Percentiles rank a stretch among this genome's conserved stretches.
Conservation (phyloP, 2,888 invertebrate genomes). For the Noctua fimbriata region DNA sequence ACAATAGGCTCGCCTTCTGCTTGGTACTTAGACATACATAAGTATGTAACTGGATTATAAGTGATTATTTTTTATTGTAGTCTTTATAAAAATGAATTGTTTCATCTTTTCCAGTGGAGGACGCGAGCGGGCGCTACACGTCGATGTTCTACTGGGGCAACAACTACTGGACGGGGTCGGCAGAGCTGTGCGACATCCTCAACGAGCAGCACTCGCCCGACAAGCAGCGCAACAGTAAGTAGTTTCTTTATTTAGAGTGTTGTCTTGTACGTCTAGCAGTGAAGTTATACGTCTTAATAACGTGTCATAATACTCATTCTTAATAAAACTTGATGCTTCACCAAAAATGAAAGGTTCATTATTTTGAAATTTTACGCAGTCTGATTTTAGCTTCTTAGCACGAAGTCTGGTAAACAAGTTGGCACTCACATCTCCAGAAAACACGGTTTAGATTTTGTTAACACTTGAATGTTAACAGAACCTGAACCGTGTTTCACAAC, state of each 20-base stretch:
- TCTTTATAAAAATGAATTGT: neutral
- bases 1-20: neutral
- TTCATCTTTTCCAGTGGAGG: slow-evolving; percentile 82
- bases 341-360: neutral
- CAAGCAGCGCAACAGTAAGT: slow-evolving; percentile 78
- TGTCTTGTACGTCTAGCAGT: neutral
- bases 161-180: slow-evolving; percentile 95
- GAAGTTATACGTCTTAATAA: neutral
- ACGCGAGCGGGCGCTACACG: slow-evolving; percentile 94
- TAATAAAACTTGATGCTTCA: neutral
- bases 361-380: neutral
- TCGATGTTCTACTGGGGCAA: slow-evolving; percentile 96
- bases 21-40: neutral
- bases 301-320: too few relatives aligned
- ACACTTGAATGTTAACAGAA: neutral
- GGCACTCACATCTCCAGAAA: neutral
- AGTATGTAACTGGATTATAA: neutral
- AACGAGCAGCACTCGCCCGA: slow-evolving; percentile 84
- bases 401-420: neutral
- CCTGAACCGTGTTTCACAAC: neutral
- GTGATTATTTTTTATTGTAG: neutral
- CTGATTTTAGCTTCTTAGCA: neutral
- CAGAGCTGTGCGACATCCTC: slow-evolving; percentile 92
- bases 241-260: neutral
- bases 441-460: neutral